A percentile compares a stretch with the other conserved stretches of the same genome.
Conservation (phyloP, 1,140 invertebrate genomes). For the Drosophila gunungcola region DNA sequence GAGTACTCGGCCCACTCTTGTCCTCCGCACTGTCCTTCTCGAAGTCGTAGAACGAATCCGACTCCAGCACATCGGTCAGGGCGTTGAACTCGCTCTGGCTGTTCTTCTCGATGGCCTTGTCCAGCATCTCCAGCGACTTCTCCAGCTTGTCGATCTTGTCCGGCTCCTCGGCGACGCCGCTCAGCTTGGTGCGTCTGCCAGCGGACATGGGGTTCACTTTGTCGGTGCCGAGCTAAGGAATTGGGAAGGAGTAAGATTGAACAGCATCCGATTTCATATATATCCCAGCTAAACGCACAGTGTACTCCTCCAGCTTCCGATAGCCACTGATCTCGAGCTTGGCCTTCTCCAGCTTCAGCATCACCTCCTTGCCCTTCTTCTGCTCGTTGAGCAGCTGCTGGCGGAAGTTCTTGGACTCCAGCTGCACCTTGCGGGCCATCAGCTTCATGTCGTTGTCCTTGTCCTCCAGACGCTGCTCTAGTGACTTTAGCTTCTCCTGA, state of each 20-base stretch:
- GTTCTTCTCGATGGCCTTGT: slow-evolving; percentile 72
- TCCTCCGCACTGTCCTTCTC: slow-evolving; percentile 61
- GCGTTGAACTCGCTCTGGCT: slow-evolving; percentile 64
- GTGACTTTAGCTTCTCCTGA: slow-evolving; percentile 87
- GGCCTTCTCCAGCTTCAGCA: slow-evolving; percentile 88
- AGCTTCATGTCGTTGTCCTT: slow-evolving; percentile 89
- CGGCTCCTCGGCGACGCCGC: slow-evolving; percentile 44
- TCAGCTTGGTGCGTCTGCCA: slow-evolving; percentile 52
- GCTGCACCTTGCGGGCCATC: slow-evolving; percentile 88
- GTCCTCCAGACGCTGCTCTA: slow-evolving; percentile 88
- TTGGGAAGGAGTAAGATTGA: too few relatives aligned
- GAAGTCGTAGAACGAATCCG: slow-evolving; percentile 60
- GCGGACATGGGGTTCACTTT: slow-evolving; percentile 62
- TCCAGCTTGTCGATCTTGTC: slow-evolving; percentile 72
- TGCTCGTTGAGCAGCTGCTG: slow-evolving; percentile 89
- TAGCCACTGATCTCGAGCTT: slow-evolving; percentile 83
- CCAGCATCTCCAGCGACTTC: slow-evolving; percentile 68
- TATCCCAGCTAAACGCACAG: slow-evolving; percentile 42
- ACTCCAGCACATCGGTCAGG: slow-evolving; percentile 63
- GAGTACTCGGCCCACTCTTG: slow-evolving; percentile 12
- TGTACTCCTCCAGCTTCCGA: slow-evolving; percentile 76
- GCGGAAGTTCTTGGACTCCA: slow-evolving; percentile 90
- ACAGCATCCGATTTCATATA: too few relatives aligned
- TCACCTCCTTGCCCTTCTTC: slow-evolving; percentile 89
- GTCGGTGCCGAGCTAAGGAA: slow-evolving; percentile 40